Percentiles rank a stretch among this genome's conserved stretches.
Conservation (phyloP, 2,797 vertebrate genomes). For the Natrix natrix region DNA sequence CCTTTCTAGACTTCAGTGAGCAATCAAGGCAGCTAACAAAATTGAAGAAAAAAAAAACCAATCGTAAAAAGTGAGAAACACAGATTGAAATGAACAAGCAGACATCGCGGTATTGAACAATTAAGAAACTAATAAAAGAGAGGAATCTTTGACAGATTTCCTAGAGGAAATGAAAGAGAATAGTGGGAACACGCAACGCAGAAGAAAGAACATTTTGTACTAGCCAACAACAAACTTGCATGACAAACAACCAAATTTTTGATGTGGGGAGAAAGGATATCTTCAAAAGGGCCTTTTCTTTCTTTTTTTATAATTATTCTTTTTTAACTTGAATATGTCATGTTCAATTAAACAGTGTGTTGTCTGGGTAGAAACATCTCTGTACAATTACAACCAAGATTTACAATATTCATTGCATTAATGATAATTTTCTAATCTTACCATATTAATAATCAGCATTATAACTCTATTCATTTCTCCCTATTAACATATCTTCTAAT, state of each 20-base stretch:
- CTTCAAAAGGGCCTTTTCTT: background rate
- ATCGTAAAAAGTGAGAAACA: background rate
- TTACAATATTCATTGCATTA: no score
- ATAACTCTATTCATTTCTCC: no score
- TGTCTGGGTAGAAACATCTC: no score
- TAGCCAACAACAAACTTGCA: background rate
- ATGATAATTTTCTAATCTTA: no score
- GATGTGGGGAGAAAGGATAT: background rate
- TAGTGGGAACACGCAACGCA: fast-evolving
- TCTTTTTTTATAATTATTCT: no score
- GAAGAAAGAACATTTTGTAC: background rate
- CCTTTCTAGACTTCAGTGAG: background rate
- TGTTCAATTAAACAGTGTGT: no score
- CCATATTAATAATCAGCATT: no score
- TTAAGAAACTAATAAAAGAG: background rate
- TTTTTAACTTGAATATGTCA: no score
- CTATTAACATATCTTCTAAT: no score
- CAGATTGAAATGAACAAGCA: background rate
- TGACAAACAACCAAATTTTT: background rate
- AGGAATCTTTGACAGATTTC: background rate
- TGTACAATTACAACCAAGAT: no score
- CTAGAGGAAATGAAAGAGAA: background rate
- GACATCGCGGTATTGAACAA: background rate
- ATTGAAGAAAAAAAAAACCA: background rate
- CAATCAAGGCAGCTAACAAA: background rate